These are phyloP conservation scores for Pseudonaja textilis DNA, from an alignment of 2,113 vertebrate species.

Conservation along the genomic window DNA sequence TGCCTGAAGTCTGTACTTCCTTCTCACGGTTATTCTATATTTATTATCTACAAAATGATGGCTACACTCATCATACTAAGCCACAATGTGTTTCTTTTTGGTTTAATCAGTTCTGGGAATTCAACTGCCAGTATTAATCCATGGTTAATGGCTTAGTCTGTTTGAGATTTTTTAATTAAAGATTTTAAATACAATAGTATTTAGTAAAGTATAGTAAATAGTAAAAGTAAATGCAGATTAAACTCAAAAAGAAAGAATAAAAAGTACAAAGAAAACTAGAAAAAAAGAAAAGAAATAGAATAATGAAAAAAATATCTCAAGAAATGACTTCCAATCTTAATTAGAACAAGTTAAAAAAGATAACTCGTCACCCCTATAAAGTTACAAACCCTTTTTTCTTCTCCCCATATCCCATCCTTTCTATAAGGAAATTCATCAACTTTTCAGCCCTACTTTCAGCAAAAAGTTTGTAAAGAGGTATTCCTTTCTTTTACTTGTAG, in stretches of 20 bases:
- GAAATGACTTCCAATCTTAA: neutral
- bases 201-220: neutral
- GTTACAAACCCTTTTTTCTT: neutral
- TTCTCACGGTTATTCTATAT: neutral
- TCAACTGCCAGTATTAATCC: neutral
- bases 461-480: neutral
- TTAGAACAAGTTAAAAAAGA: neutral
- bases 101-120: neutral
- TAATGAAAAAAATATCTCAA: neutral
- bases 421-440: neutral
- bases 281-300: neutral
- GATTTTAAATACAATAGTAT: neutral
- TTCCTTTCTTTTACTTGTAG: neutral
- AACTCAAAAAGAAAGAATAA: neutral
- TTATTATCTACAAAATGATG: neutral
- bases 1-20: neutral
- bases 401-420: neutral
- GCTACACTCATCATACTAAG: neutral
- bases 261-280: neutral
- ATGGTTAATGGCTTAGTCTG: neutral
- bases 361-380: neutral
- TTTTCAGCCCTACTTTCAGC: neutral
- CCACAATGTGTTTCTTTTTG: neutral
- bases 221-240: neutral
- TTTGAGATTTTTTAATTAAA: neutral